These are phyloP conservation scores for Aspidapion aeneum DNA, from an alignment of 2,888 invertebrate genomes.

Conservation along the genomic window DNA sequence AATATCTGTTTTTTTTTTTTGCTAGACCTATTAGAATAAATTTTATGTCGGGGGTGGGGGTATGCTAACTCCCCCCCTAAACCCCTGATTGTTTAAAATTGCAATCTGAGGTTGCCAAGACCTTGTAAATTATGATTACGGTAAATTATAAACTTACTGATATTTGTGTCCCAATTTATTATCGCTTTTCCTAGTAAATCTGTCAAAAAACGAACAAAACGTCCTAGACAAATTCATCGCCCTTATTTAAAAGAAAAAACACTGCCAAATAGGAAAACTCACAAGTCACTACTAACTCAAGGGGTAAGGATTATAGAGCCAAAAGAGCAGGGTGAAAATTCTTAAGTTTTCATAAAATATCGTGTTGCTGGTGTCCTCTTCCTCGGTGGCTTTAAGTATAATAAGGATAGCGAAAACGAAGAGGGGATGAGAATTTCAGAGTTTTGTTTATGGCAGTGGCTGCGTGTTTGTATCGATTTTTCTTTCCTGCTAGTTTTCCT, in stretches of 20 bases:
- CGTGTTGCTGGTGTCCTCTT: not conserved
- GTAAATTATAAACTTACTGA: too few relatives aligned
- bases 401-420: not conserved
- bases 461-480: not conserved
- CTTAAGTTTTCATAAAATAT: not conserved
- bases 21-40: too few relatives aligned
- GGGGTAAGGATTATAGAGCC: not conserved
- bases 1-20: too few relatives aligned
- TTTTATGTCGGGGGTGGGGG: too few relatives aligned
- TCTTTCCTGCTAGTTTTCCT: not conserved
- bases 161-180: not conserved
- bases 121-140: too few relatives aligned
- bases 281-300: not conserved
- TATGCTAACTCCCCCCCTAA: too few relatives aligned
- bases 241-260: too few relatives aligned
- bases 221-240: not conserved
- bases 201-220: not conserved
- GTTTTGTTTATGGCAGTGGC: not conserved
- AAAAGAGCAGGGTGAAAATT: not conserved
- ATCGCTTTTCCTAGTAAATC: not conserved
- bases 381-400: not conserved
- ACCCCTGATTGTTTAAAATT: too few relatives aligned
- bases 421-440: not conserved
- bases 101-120: too few relatives aligned
- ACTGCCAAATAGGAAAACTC: not conserved